Evolutionary conservation across 2,113 vertebrate genomes (phyloP), one percentile per base, ranked within the genome.

Genomic region (Brachyhypopomus gauderio): DNA sequence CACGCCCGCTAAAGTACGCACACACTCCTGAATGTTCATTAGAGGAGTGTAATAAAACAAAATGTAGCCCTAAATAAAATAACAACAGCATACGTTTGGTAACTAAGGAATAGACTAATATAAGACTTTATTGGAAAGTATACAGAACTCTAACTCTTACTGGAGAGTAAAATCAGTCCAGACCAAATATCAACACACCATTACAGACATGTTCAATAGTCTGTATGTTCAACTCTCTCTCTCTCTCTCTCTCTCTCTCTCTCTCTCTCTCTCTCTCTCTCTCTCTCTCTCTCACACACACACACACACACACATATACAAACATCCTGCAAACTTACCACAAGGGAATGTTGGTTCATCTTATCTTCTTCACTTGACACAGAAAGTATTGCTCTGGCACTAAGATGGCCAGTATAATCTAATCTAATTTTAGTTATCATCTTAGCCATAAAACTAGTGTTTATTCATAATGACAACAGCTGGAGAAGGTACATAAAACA

Each of bases 401-500:
- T 85, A 84, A 86, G 88, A 86, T 89, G 90, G 87, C 86, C 87
- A 77, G 76, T 86, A 73, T 90, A 90, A 90, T 91, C 88, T 90
- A 90, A 90, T 91, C 88, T 90, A 84, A 81, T 80, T 66, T 52
- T 20, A 19, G 11, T 56, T 69, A 45, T 73, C 48, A 14, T 69
- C 72, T 38, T 64, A 20, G 86, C 88, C 80, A 84, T 84, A 90
- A 89, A 91, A 90, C 84, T 75, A 75, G 82, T 78, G 83, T 89
- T 89, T 81, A 87, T 88, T 87, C 81, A 80, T 70, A 71, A 78
- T 89, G 89, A 87, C 84, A 88, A 84, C 85, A 89, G 52, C 38
- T 72, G 81, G 79, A 85, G 84, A 66, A 73, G 84, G 60, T 82
- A 88, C 88, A 90, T 88, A 88, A 38, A 77, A 87, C 86, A 84